A percentile compares a stretch with the other conserved stretches of the same genome.
Conservation (phyloP, 2,888 invertebrate species). For the Rhagonycha lutea region DNA sequence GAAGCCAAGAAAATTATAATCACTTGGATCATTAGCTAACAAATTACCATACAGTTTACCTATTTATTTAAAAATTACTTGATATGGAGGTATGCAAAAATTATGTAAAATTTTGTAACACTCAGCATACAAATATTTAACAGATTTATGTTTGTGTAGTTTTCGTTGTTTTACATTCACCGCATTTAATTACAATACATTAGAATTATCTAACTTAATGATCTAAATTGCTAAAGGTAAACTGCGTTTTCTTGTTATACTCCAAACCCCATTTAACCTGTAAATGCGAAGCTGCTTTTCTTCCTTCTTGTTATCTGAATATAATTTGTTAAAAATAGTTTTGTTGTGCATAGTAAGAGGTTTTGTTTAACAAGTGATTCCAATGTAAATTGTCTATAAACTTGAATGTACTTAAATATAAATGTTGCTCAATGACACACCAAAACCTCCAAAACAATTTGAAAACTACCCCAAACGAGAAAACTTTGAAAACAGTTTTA, state of each 20-base stretch:
- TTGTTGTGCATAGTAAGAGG: background rate
- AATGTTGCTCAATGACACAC: background rate
- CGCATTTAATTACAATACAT: constrained; percentile 28
- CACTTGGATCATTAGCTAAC: background rate
- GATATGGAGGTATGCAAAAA: background rate
- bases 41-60: background rate
- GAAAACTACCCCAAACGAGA: background rate
- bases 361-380: background rate
- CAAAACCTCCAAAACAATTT: background rate
- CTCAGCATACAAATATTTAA: constrained; percentile 6
- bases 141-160: constrained; percentile 5
- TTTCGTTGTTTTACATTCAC: constrained; percentile 16
- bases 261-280: constrained; percentile 5
- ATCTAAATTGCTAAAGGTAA: constrained; percentile 26
- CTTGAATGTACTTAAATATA: background rate
- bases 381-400: background rate
- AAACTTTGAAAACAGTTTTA: background rate
- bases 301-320: background rate
- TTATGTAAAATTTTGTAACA: background rate
- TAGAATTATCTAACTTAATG: constrained; percentile 15
- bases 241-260: constrained; percentile 16
- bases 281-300: constrained; percentile 11
- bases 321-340: background rate
- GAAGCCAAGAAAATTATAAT: background rate
- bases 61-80: background rate